Evolutionary conservation across 1,140 invertebrate genomes (phyloP).

Genomic region (Prorops nasuta): DNA sequence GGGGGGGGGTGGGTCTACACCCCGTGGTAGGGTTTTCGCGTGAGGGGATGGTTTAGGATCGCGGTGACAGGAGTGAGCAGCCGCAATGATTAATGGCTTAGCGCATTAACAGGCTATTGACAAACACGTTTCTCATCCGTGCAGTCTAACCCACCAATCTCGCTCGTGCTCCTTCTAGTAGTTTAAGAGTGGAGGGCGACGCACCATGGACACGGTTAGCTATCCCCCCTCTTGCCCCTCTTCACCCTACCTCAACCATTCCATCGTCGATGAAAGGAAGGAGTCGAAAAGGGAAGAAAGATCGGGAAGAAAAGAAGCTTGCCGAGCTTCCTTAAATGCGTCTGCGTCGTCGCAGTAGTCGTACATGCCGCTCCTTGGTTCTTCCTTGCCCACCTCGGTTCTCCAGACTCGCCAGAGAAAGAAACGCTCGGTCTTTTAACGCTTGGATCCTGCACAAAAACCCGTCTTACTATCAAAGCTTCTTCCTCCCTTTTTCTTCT

Average conservation of each 20-base stretch:
- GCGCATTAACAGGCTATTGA: constrained; percentile 57
- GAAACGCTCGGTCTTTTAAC: too few species aligned
- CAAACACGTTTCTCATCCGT: constrained; percentile 49
- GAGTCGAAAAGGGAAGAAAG: constrained; percentile 29
- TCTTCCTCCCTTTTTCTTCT: constrained; percentile 11
- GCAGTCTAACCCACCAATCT: constrained; percentile 21
- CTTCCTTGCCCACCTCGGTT: too few species aligned
- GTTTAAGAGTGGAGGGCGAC: too few species aligned
- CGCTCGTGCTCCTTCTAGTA: constrained; percentile 24
- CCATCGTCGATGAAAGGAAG: constrained; percentile 30
- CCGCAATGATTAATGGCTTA: constrained; percentile 57
- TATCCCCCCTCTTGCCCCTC: too few species aligned
- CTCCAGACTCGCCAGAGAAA: constrained; percentile 27
- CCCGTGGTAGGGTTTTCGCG: constrained; percentile 1
- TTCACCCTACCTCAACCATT: too few species aligned
- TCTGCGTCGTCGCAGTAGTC: too few species aligned
- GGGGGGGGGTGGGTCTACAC: background rate
- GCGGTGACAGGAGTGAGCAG: constrained; percentile 45
- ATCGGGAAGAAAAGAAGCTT: constrained; percentile 22
- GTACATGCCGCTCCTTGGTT: too few species aligned
- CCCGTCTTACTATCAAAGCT: constrained; percentile 16
- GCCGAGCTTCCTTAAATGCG: constrained; percentile 33
- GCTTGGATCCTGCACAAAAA: constrained; percentile 28
- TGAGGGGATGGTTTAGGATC: constrained; percentile 36
- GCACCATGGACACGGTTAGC: too few species aligned